Evolutionary conservation across 2,888 invertebrate species (phyloP).

Genomic region (Campoplex nolae): DNA sequence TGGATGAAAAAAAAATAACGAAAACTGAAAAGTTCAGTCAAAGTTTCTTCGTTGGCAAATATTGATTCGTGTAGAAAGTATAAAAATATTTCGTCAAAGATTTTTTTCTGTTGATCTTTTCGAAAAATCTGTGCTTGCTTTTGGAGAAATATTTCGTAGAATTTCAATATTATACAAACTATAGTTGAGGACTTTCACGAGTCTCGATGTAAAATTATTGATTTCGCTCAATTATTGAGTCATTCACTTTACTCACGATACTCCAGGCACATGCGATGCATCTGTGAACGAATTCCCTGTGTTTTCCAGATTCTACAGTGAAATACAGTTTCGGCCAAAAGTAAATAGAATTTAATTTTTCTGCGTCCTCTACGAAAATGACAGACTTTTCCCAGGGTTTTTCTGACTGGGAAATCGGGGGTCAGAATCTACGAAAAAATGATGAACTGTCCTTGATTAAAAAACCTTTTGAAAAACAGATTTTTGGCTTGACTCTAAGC

Average conservation of each 20-base stretch:
- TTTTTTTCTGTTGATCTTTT: not conserved
- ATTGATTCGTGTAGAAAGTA: not conserved
- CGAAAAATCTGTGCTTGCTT: not conserved
- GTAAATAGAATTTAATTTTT: not conserved
- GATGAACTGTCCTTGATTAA: too few relatives aligned
- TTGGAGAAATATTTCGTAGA: not conserved
- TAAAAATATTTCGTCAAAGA: not conserved
- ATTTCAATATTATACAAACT: not conserved
- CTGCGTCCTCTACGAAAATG: too few relatives aligned
- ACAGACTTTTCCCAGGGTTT: too few relatives aligned
- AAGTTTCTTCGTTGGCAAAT: not conserved
- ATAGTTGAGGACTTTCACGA: not conserved
- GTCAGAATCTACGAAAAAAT: too few relatives aligned
- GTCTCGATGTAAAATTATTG: slow-evolving; percentile 8
- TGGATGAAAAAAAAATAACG: not conserved
- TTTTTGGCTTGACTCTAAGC: too few relatives aligned
- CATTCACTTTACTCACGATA: slow-evolving; percentile 11
- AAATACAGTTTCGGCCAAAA: not conserved
- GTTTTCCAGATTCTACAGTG: not conserved
- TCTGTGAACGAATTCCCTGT: not conserved
- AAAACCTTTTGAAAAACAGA: too few relatives aligned
- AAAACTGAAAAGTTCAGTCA: not conserved
- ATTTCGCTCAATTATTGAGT: slow-evolving; percentile 18
- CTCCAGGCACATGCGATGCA: not conserved
- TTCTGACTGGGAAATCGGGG: too few relatives aligned